phyloP scores from a whole-genome alignment of 2,888 invertebrate genomes.

The Andrena praecox region DNA sequence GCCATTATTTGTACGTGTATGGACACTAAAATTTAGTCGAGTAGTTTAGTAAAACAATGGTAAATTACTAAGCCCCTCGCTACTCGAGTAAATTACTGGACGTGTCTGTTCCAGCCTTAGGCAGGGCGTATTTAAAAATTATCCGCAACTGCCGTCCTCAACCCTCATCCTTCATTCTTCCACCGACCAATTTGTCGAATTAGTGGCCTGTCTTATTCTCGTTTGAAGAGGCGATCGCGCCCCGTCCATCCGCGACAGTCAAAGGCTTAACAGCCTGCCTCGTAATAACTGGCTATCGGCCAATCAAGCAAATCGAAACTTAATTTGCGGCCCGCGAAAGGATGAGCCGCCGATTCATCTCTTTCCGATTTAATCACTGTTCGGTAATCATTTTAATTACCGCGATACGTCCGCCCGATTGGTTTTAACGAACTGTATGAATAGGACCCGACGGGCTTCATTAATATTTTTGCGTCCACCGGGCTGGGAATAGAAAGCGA shows the following conservation, averaged over 20 bases:
- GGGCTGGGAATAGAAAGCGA: conserved; percentile 51
- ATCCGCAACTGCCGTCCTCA: too few species aligned
- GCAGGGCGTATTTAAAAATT: too few species aligned
- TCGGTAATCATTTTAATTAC: conserved; percentile 52
- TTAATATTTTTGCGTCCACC: conserved; percentile 44
- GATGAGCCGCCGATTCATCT: conserved; percentile 38
- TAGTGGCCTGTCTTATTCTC: neutral
- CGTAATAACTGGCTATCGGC: conserved; percentile 36
- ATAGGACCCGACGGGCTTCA: conserved; percentile 34
- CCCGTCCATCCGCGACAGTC: neutral
- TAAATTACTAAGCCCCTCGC: too few species aligned
- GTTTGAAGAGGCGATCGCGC: neutral
- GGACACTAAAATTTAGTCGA: too few species aligned
- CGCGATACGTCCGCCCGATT: conserved; percentile 38
- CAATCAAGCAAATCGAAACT: conserved; percentile 49
- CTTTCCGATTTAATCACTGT: conserved; percentile 30
- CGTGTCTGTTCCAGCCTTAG: too few species aligned
- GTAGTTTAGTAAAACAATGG: too few species aligned
- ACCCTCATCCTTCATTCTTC: neutral
- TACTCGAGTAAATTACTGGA: too few species aligned
- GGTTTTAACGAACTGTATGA: conserved; percentile 44
- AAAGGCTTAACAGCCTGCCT: neutral
- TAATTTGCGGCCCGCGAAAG: conserved; percentile 38
- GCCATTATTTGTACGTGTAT: too few species aligned
- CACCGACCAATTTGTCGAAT: neutral